Base-by-base conservation (phyloP, 2,888 invertebrate genomes). In the Polymixis lichenea region DNA sequence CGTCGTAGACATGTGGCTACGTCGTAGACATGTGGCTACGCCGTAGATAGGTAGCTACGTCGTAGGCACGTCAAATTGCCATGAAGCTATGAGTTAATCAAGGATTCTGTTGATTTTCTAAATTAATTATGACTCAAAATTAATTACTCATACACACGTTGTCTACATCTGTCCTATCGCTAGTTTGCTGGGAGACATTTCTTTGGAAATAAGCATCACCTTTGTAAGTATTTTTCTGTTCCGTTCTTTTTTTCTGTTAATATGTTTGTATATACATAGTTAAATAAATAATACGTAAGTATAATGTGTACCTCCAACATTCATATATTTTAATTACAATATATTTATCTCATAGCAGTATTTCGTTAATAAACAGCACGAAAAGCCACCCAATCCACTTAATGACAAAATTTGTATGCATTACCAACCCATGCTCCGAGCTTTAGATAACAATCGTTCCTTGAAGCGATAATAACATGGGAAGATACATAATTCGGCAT, bases 391-490 rank as follows among this genome's bases (percentile, higher is more conserved):
- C 46, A 70, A 72, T 71, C 51, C 9, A 5, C 51, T 28, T 83
- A 72, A 77, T 77, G 66, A 73, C 58, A n/a, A 49, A 67, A 85
- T 85, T 83, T 13, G 82, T 83, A 83, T 85, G 82, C 85, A 83
- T 85, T 75, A 80, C 72, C 49, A 17, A 22, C 7, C n/a, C n/a
- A 25, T 15, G 43, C 66, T 25, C 15, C 6, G n/a, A 61, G 51
- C 72, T 67, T 78, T 64, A 78, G 82, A 83, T 82, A 72, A 28
- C 22, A 53, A 75, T 77, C 78, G 49, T 56, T 46, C 28, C 51
- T 61, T 78, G 67, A 56, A 60, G 72, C 82, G 56, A 66, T 75
- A 55, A 77, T 64, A 67, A 72, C 22, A 60, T 56, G 8, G 1
- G n/a, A 49, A 53, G 17, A 28, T 72, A 64, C 11, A 77, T 62